A percentile compares a stretch with the other conserved stretches of the same genome.
Evolutionary conservation across 2,888 invertebrate genomes (phyloP).

Genomic region (Apamea crenata): DNA sequence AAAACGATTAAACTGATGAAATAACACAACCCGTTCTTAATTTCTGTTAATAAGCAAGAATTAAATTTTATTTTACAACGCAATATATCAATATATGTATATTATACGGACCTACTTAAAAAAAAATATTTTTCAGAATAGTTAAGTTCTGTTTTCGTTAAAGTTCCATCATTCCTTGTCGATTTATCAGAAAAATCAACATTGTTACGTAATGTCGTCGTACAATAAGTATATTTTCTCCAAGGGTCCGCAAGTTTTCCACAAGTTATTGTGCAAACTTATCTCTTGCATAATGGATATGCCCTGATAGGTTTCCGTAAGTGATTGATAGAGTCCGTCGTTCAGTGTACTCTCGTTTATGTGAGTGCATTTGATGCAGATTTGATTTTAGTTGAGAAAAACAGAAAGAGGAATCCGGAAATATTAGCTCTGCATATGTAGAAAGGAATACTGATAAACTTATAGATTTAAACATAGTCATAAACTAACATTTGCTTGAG

Average conservation of each 20-base stretch:
- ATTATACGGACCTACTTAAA: background rate
- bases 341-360: slow-evolving; percentile 64
- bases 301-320: slow-evolving; percentile 90
- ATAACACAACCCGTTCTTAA: background rate
- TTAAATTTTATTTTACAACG: background rate
- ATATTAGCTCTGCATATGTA: background rate
- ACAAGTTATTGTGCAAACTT: slow-evolving; percentile 87
- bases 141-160: no score
- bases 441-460: background rate
- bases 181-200: slow-evolving; percentile 22
- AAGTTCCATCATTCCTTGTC: slow-evolving; percentile 18
- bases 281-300: slow-evolving; percentile 90
- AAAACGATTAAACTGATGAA: no score
- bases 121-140: background rate
- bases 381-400: slow-evolving; percentile 4
- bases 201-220: slow-evolving; percentile 56
- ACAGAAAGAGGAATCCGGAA: background rate
- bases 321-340: slow-evolving; percentile 88
- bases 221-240: slow-evolving; percentile 57
- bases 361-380: slow-evolving; percentile 61
- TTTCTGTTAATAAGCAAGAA: background rate
- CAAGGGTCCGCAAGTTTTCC: slow-evolving; percentile 75
- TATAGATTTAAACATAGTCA: background rate
- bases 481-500: background rate
- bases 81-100: no score